Evolutionary conservation across 2,888 invertebrate genomes (phyloP).

Genomic region (Philhelius pedissequus): DNA sequence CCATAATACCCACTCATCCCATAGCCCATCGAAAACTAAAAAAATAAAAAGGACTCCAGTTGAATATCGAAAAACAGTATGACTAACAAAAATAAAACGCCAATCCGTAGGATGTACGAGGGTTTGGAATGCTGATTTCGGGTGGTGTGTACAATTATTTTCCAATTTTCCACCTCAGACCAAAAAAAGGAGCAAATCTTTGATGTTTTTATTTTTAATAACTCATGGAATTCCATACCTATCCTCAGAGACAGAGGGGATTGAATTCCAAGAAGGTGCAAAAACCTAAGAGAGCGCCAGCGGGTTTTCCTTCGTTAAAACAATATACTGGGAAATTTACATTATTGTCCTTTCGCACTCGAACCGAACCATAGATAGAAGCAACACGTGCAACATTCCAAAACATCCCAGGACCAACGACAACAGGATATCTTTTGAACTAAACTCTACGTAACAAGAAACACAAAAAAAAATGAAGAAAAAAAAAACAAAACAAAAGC

Average conservation of each 20-base stretch:
- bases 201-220: neutral
- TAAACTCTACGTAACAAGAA: neutral
- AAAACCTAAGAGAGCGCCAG: neutral
- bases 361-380: slow-evolving; percentile 38
- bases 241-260: neutral
- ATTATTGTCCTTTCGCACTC: slow-evolving; percentile 14
- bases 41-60: slow-evolving; percentile 32
- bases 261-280: neutral
- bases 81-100: slow-evolving; percentile 3
- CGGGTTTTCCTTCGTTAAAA: neutral
- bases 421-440: neutral
- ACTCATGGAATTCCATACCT: neutral
- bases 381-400: slow-evolving; percentile 64
- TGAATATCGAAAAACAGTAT: slow-evolving; percentile 53
- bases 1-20: neutral
- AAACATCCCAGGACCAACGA: neutral
- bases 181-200: neutral
- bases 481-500: neutral
- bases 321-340: slow-evolving; percentile 22
- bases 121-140: neutral
- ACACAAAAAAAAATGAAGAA: neutral
- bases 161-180: slow-evolving; percentile 64
- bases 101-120: neutral
- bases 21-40: neutral
- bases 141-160: slow-evolving; percentile 44